Evolutionary conservation across 2,113 vertebrate species (phyloP).

Genomic region (Peromyscus polionotus): DNA sequence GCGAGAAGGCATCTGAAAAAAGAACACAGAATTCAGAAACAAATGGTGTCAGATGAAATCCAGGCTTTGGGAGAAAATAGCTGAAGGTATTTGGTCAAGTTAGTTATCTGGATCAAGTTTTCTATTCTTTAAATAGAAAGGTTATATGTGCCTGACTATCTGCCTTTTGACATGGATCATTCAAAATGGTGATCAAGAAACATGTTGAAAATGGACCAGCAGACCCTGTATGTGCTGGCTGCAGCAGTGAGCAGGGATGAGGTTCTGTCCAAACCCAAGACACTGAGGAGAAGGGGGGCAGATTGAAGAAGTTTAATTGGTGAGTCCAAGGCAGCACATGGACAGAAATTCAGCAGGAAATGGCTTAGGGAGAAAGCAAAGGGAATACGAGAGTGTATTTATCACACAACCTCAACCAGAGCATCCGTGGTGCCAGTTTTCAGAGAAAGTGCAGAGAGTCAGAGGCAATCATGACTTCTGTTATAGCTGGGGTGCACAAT

Average conservation of each 20-base stretch:
- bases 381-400: too few species aligned
- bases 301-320: background rate
- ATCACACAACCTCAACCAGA: background rate
- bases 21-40: background rate
- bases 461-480: background rate
- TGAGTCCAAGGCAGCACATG: background rate
- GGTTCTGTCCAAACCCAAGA: background rate
- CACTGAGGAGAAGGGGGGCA: background rate
- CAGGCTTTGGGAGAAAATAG: conserved; percentile 28
- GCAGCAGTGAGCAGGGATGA: background rate
- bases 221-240: background rate
- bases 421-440: background rate
- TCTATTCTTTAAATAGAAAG: background rate
- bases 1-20: background rate
- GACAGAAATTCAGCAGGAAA: background rate
- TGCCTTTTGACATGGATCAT: background rate
- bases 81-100: background rate
- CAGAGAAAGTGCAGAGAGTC: background rate
- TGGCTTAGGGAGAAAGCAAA: background rate
- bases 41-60: conserved; percentile 26
- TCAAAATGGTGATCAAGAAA: background rate
- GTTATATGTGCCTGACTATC: background rate
- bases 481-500: background rate
- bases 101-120: background rate
- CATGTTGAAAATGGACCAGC: conserved; percentile 11